These are phyloP conservation scores for Brachionus manjavacas DNA, from an alignment of 1,140 invertebrate species.

Conservation along the genomic window DNA sequence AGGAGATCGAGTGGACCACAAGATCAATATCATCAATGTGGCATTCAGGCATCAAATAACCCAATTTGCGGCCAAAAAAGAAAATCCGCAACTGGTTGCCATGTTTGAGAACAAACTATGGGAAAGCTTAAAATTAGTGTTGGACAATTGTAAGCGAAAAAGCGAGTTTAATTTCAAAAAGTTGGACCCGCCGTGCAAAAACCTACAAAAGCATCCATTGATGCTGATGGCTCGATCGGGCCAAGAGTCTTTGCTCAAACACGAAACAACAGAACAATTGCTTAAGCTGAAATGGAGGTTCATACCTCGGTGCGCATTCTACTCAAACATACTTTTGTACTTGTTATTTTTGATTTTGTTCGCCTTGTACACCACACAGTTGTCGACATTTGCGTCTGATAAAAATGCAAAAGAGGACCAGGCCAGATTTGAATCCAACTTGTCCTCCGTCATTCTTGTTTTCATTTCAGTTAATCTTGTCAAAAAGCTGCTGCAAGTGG, in stretches of 20 bases:
- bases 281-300: conserved; percentile 33
- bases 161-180: conserved; percentile 22
- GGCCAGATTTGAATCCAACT: background rate
- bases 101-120: conserved; percentile 33
- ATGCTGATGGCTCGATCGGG: conserved; percentile 37
- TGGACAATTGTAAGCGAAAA: conserved; percentile 25
- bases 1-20: background rate
- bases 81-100: conserved; percentile 25
- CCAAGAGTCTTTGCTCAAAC: conserved; percentile 34
- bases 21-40: background rate
- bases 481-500: conserved; percentile 13
- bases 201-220: background rate
- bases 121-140: conserved; percentile 18
- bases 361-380: background rate
- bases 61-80: background rate
- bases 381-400: background rate
- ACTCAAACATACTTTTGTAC: conserved; percentile 36
- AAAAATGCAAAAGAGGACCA: background rate
- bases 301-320: conserved; percentile 21
- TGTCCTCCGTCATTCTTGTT: background rate
- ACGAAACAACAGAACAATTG: conserved; percentile 26
- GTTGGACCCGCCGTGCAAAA: conserved; percentile 20
- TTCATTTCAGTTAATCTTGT: background rate
- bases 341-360: conserved; percentile 19
- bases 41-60: background rate